A percentile compares a stretch with the other conserved stretches of the same genome.
Evolutionary conservation across 2,113 vertebrate species (phyloP).

Genomic region (Petromus typicus): DNA sequence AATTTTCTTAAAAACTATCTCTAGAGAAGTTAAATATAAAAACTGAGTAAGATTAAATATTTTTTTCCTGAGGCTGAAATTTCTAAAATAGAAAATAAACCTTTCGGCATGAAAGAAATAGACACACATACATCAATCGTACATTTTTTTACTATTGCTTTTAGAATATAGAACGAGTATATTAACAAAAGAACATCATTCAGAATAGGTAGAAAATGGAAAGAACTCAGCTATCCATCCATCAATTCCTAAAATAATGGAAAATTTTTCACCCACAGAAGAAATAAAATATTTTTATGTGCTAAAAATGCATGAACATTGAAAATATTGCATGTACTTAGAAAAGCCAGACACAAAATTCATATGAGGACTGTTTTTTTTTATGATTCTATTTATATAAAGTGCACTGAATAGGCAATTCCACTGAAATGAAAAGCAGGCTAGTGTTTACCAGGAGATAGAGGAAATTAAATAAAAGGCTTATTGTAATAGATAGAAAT

Average conservation of each 20-base stretch:
- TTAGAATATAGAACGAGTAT: background rate
- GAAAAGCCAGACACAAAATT: background rate
- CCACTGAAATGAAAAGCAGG: background rate
- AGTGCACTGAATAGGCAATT: background rate
- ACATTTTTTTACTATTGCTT: background rate
- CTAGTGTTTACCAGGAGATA: background rate
- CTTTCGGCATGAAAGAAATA: background rate
- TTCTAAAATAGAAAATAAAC: background rate
- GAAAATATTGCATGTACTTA: background rate
- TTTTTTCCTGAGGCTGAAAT: background rate
- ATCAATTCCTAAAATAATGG: background rate
- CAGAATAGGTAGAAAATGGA: background rate
- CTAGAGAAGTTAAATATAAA: background rate
- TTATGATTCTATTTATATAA: background rate
- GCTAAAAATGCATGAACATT: background rate
- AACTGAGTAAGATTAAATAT: background rate
- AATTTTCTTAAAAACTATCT: background rate
- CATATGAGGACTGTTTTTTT: background rate
- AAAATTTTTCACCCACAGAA: background rate
- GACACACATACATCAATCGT: background rate
- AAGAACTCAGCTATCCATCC: background rate
- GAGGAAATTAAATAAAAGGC: background rate
- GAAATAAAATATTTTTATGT: background rate
- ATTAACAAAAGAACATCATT: background rate
- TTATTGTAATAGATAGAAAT: background rate